Conservation (phyloP, 2,888 invertebrate species). For the Helobdella robusta region DNA sequence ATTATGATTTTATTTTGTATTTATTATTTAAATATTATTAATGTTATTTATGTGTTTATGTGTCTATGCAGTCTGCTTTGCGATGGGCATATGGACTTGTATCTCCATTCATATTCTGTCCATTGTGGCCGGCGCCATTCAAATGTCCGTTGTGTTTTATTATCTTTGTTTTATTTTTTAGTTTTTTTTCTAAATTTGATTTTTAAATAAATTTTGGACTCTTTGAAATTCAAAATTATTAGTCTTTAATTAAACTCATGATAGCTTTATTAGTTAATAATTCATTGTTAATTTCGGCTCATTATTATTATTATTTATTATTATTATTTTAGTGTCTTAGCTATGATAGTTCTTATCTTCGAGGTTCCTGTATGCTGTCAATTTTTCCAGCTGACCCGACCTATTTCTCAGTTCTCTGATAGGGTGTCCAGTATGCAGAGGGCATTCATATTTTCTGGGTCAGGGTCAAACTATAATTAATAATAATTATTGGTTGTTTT, state of each 20-base stretch:
- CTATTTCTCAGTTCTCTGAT: conserved; percentile 33
- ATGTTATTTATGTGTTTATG: neutral
- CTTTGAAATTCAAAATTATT: neutral
- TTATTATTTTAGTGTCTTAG: conserved; percentile 28
- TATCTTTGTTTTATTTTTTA: too few relatives aligned
- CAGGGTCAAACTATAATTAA: conserved; percentile 14
- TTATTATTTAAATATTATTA: neutral
- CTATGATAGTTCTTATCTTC: conserved; percentile 32
- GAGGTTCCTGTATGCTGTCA: conserved; percentile 34
- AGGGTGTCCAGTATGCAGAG: conserved; percentile 32
- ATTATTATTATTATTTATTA: neutral
- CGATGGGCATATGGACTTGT: conserved; percentile 25
- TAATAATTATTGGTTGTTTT: neutral
- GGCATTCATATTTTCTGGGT: conserved; percentile 33
- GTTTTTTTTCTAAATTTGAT: neutral
- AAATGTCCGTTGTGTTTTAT: conserved; percentile 28
- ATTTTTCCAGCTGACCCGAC: conserved; percentile 32
- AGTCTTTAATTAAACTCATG: too few relatives aligned
- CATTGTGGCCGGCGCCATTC: conserved; percentile 30
- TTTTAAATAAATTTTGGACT: neutral
- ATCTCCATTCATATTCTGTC: conserved; percentile 23
- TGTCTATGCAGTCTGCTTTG: conserved; percentile 26
- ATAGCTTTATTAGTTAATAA: too few relatives aligned
- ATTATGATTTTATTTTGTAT: neutral
- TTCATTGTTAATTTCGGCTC: too few relatives aligned